Percentiles rank a stretch among this genome's conserved stretches.
These are phyloP conservation scores for Argyresthia goedartella DNA, from an alignment of 2,888 invertebrate genomes.

Conservation along the genomic window DNA sequence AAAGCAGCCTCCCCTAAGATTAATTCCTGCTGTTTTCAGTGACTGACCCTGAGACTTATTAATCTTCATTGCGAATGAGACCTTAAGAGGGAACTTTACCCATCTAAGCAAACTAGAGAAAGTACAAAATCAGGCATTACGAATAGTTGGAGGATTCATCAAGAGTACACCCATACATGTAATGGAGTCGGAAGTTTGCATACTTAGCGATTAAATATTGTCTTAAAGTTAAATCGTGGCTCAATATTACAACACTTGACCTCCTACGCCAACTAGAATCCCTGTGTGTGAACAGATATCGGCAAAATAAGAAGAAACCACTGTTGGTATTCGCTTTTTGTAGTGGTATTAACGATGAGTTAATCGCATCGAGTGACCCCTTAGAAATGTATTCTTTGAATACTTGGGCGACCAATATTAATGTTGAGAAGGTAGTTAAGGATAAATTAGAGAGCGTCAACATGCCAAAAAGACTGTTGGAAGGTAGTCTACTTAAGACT, in stretches of 20 bases:
- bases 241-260: not conserved
- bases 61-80: too few species aligned
- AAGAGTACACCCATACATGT: constrained; percentile 14
- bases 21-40: too few species aligned
- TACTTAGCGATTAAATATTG: constrained; percentile 12
- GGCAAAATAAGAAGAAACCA: constrained; percentile 11
- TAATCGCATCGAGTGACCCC: too few species aligned
- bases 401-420: not conserved
- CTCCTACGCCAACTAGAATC: not conserved
- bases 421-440: not conserved
- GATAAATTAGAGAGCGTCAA: not conserved
- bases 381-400: not conserved
- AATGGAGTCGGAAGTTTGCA: constrained; percentile 14
- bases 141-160: constrained; percentile 17
- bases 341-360: not conserved
- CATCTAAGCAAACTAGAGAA: constrained; percentile 14
- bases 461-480: too few species aligned
- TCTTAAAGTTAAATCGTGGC: constrained; percentile 3
- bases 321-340: constrained; percentile 3
- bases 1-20: too few species aligned
- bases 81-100: too few species aligned
- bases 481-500: too few species aligned
- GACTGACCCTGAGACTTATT: too few species aligned
- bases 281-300: constrained; percentile 7
- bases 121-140: too few species aligned